Evolutionary conservation across 2,888 invertebrate genomes (phyloP), one percentile per base, ranked within the genome.

Genomic region (Pammene fasciana): DNA sequence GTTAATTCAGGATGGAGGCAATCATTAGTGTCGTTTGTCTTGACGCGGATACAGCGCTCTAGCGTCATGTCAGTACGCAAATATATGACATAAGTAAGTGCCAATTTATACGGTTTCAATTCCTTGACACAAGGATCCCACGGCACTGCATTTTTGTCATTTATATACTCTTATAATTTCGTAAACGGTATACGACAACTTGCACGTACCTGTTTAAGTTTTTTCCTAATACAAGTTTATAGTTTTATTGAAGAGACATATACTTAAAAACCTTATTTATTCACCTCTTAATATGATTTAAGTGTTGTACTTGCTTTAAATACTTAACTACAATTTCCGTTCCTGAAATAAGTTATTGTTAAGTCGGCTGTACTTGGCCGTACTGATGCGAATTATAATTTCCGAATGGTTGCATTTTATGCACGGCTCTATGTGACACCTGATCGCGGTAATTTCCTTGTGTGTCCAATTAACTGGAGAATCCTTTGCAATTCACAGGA

Each of bases 1-100:
- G 65, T 60, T 65, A 60, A 70, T 65, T 65, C 60, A 45, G 59
- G 36, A 18, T 52, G 64, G 57, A 68, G 68, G 67, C 67, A 46
- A 59, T 64, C 57, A 64, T 65, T 59, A 64, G 57, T 52, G 57
- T 18, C 38, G 45, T 54, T 65, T 65, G 60, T 67, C 41, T 56
- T 61, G 60, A 14, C 48, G 48, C n/a, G n/a, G 41, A 46, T 61
- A 14, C 50, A n/a, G 13, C 8, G 38, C 3, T 18, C 45, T 46
- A 60, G 48, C 13, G 13, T 34, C 6, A 61, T 26, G 26, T 26
- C 1, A 26, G 41, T 18, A 41, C 11, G 48, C 36, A 8, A 45
- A 45, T 45, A 45, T 48, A 36, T 16, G 11, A 14, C 26, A n/a
- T 16, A 11, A n/a, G n/a, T 34, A n/a, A 54, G 14, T 34, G 26